A percentile compares a stretch with the other conserved stretches of the same genome.
Evolutionary conservation across 2,797 vertebrate species (phyloP).

Genomic region (Epinephelus malabaricus): DNA sequence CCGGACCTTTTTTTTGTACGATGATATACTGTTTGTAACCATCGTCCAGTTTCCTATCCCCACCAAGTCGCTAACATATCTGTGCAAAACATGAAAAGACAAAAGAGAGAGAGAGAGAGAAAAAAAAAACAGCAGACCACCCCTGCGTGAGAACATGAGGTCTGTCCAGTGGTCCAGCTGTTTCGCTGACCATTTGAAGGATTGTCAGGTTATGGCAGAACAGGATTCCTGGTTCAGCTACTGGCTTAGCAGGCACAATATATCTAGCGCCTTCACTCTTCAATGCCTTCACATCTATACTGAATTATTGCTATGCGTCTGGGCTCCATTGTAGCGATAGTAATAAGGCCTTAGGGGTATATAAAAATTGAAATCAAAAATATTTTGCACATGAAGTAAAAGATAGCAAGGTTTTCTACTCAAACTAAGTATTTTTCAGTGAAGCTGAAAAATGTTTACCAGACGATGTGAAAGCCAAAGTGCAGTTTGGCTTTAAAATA

Average conservation of each 20-base stretch:
- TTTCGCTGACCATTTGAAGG: slow-evolving; percentile 23
- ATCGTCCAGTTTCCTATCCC: not conserved
- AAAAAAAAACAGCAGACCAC: slow-evolving; percentile 15
- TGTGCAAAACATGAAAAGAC: not conserved
- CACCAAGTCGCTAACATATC: not conserved
- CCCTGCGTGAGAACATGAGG: slow-evolving; percentile 16
- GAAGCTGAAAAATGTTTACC: slow-evolving; percentile 39
- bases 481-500: slow-evolving; percentile 56
- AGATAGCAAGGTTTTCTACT: not conserved
- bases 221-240: not conserved
- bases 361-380: not conserved
- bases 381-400: not conserved
- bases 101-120: not conserved
- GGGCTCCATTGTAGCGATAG: slow-evolving; percentile 1
- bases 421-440: slow-evolving; percentile 1
- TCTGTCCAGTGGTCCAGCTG: slow-evolving; percentile 20
- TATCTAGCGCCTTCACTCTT: not conserved
- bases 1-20: not conserved
- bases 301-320: slow-evolving; percentile 8
- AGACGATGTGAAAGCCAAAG: slow-evolving; percentile 29
- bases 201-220: slow-evolving; percentile 2
- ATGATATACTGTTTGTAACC: not conserved
- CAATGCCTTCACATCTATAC: not conserved
- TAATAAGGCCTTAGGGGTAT: slow-evolving; percentile 14
- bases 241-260: slow-evolving; percentile 7